Evolutionary conservation across 1,140 invertebrate species (phyloP).

Genomic region (Pseudobourletiella spinata): DNA sequence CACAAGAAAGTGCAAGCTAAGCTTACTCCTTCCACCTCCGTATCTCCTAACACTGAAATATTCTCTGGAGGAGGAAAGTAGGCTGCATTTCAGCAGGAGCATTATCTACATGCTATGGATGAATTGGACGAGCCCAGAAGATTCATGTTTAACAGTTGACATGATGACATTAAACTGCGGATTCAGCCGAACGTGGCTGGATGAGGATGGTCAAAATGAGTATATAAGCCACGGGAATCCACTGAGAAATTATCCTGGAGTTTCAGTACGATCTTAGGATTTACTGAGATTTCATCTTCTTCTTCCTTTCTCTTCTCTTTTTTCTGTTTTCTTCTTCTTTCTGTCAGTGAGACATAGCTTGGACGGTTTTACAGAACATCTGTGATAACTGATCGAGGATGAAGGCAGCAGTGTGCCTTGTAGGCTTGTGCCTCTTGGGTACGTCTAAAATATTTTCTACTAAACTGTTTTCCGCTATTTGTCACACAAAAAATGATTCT

Average conservation of each 20-base stretch:
- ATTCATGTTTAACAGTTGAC: too few relatives aligned
- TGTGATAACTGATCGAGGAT: conserved; percentile 14
- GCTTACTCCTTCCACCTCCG: too few relatives aligned
- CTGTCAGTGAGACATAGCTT: neutral
- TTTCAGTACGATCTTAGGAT: conserved; percentile 26
- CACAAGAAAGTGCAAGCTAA: too few relatives aligned
- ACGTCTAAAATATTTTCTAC: conserved; percentile 2
- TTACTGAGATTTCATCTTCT: conserved; percentile 1
- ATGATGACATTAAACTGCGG: too few relatives aligned
- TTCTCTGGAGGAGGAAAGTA: too few relatives aligned
- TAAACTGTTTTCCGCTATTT: neutral
- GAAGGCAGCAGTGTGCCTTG: conserved; percentile 27
- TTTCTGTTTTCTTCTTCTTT: neutral
- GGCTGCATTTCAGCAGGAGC: too few relatives aligned
- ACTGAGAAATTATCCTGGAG: conserved; percentile 9
- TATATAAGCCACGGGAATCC: too few relatives aligned
- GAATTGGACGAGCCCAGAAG: too few relatives aligned
- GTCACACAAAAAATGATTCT: neutral
- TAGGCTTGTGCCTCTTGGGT: conserved; percentile 31
- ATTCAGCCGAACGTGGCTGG: too few relatives aligned
- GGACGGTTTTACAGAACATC: neutral
- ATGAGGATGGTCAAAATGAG: too few relatives aligned
- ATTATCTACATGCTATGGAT: too few relatives aligned
- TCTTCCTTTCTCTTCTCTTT: neutral
- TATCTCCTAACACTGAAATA: too few relatives aligned